Conservation (phyloP, 2,888 invertebrate genomes). For the Trichogramma dendrolimi region DNA sequence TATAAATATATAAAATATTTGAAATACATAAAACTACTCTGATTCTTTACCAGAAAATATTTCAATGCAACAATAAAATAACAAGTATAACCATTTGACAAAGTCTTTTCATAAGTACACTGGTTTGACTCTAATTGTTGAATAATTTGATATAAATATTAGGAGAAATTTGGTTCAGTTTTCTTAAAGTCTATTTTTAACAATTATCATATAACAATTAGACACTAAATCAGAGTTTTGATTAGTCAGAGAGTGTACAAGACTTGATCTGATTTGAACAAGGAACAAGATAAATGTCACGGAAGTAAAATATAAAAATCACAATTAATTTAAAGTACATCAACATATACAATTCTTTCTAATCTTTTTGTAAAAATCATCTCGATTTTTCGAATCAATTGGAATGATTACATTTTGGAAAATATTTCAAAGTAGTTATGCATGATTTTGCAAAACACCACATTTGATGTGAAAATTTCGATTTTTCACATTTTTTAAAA, state of each 20-base stretch:
- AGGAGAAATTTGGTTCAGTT: slow-evolving; percentile 31
- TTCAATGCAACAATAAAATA: slow-evolving; percentile 29
- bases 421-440: neutral
- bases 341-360: slow-evolving; percentile 15
- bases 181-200: slow-evolving; percentile 28
- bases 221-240: slow-evolving; percentile 35
- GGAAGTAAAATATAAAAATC: slow-evolving; percentile 25
- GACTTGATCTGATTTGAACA: slow-evolving; percentile 29
- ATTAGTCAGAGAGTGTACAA: slow-evolving; percentile 34
- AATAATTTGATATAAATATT: slow-evolving; percentile 25
- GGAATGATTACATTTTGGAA: slow-evolving; percentile 5
- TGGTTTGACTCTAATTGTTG: slow-evolving; percentile 25
- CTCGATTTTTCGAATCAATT: slow-evolving; percentile 23
- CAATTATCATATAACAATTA: slow-evolving; percentile 33
- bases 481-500: too few relatives aligned
- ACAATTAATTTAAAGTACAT: slow-evolving; percentile 25
- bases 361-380: slow-evolving; percentile 10
- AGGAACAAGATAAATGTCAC: slow-evolving; percentile 28
- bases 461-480: too few relatives aligned
- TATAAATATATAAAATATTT: slow-evolving; percentile 22
- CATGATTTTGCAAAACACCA: neutral
- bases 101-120: slow-evolving; percentile 27
- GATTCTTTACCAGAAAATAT: slow-evolving; percentile 19
- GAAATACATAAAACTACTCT: slow-evolving; percentile 27
- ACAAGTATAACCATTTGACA: slow-evolving; percentile 28